phyloP scores from a whole-genome alignment of 2,797 vertebrate species.

The Pangasius larnaudii region DNA sequence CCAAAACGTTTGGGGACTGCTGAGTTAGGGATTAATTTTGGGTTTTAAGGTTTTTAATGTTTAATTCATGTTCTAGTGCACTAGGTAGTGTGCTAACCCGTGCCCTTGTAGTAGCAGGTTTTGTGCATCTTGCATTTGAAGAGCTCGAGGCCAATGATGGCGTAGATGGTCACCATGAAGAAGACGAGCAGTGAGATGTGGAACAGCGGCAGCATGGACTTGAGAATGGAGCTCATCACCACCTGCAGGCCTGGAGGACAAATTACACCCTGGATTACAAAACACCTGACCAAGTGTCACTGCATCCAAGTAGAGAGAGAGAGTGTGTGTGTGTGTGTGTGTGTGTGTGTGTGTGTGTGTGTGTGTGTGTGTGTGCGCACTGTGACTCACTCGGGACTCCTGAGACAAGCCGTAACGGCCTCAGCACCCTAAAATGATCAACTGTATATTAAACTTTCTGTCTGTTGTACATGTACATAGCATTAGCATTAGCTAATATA shows the following conservation, averaged over 20 bases:
- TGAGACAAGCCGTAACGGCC: slow-evolving; percentile 89
- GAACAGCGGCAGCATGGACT: slow-evolving; percentile 91
- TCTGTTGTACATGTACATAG: neutral
- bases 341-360: neutral
- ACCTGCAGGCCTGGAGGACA: slow-evolving; percentile 85
- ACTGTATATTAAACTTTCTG: neutral
- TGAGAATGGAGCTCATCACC: slow-evolving; percentile 92
- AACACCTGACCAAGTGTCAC: neutral
- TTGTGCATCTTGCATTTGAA: slow-evolving; percentile 98
- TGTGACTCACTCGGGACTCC: slow-evolving; percentile 91
- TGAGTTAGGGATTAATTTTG: neutral
- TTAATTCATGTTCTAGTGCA: neutral
- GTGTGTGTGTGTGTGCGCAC: neutral
- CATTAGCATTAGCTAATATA: neutral
- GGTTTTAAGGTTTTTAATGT: neutral
- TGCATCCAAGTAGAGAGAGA: neutral
- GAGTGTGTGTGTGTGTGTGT: neutral
- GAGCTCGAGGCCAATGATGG: slow-evolving; percentile 89
- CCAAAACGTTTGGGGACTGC: neutral
- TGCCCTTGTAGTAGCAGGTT: slow-evolving; percentile 86
- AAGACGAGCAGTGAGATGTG: slow-evolving; percentile 90
- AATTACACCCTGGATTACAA: neutral
- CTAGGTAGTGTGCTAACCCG: slow-evolving; percentile 61
- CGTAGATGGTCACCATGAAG: slow-evolving; percentile 94
- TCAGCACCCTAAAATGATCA: slow-evolving; percentile 77